Conservation (phyloP, 37 sponge, comb jelly and placozoan species). For the Ianthella basta region DNA sequence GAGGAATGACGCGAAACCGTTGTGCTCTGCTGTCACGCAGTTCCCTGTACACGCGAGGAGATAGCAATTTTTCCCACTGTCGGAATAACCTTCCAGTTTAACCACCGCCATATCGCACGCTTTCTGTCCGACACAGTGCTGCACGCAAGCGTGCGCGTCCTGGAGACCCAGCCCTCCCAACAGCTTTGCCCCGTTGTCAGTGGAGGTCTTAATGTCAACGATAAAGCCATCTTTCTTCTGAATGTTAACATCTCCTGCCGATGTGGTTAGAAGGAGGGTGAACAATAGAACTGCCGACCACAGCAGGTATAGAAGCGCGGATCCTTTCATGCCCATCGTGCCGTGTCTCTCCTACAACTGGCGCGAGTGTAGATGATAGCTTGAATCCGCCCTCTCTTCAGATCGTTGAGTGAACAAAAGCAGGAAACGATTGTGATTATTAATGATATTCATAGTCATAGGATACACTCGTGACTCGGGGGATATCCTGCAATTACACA, state of each 20-base stretch:
- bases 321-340: too few relatives aligned
- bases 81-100: conserved; percentile 49
- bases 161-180: conserved; percentile 20
- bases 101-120: conserved; percentile 63
- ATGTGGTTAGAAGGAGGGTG: too few relatives aligned
- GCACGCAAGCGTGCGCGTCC: conserved; percentile 27
- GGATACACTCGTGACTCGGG: too few relatives aligned
- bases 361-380: too few relatives aligned
- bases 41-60: conserved; percentile 46
- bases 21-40: conserved; percentile 47
- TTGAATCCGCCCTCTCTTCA: too few relatives aligned
- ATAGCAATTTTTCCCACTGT: conserved; percentile 65
- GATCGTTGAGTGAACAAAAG: too few relatives aligned
- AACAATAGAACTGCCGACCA: too few relatives aligned
- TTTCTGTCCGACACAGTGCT: conserved; percentile 23
- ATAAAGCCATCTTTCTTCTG: conserved; percentile 26
- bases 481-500: too few relatives aligned
- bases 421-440: too few relatives aligned
- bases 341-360: too few relatives aligned
- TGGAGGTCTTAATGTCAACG: conserved; percentile 61
- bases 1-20: conserved; percentile 32
- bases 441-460: too few relatives aligned
- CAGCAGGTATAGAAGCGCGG: too few relatives aligned
- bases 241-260: neutral
- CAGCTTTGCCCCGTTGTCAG: conserved; percentile 49